Evolutionary conservation across 2,113 vertebrate species (phyloP).

Genomic region (Bolborhynchus lineola): DNA sequence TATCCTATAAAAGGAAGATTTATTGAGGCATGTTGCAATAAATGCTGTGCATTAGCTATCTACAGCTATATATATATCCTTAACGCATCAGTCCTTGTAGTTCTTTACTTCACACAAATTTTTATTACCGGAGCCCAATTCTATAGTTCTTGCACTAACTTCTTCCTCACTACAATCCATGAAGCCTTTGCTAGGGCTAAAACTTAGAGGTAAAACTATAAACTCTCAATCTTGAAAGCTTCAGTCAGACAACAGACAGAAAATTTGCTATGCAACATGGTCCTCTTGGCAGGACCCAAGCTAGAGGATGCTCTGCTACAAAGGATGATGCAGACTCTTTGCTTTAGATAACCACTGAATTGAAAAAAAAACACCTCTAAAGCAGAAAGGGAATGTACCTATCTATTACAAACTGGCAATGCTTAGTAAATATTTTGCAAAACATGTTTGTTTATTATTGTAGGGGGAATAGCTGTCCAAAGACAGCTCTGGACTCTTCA

Average conservation of each 20-base stretch:
- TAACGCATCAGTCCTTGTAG: neutral
- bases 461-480: neutral
- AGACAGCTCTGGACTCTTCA: neutral
- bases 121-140: neutral
- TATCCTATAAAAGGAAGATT: constrained; percentile 37
- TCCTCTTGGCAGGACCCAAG: neutral
- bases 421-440: neutral
- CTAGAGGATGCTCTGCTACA: neutral
- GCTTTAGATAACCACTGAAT: neutral
- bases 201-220: neutral
- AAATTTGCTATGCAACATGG: neutral
- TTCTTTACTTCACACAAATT: neutral
- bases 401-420: neutral
- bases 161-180: neutral
- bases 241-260: neutral
- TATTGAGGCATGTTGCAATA: constrained; percentile 30
- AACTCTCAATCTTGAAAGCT: neutral
- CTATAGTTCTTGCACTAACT: neutral
- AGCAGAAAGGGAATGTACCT: neutral
- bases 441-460: neutral
- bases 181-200: neutral
- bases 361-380: neutral
- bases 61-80: neutral
- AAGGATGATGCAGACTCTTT: neutral
- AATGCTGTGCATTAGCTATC: constrained; percentile 41